Base-by-base conservation (phyloP, 1,140 invertebrate species). In the Brachystomella parvula region DNA sequence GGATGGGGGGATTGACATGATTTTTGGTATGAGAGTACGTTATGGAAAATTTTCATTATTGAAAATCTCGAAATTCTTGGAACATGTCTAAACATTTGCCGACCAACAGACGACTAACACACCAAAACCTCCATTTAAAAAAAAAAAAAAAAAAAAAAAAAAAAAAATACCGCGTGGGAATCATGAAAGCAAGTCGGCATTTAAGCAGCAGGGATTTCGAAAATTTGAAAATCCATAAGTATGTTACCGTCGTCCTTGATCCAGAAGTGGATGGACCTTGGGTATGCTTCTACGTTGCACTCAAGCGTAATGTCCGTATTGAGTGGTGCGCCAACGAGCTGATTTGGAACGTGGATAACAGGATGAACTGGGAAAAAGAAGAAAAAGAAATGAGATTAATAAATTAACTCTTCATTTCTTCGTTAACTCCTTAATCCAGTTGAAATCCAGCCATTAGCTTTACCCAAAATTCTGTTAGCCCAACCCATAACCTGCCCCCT, bases 301-400 rank as follows among this genome's bases (percentile, higher is more conserved):
- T 94, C 91, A 61, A 95, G 81, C 17, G 86, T 87, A 63, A 95
- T 89, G 77, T 92, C 87, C 67, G 88, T 90, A 56, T 87, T 87
- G 60, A 90, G 78, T n/a, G 89, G 89, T 53, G 89, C 90, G 12
- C 89, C 89, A 32, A 93, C 86, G 75, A 93, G 81, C 81, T 93
- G 89, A 82, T 90, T 92, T 35, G 89, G 89, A 61, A 92, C 89
- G 79, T 89, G 87, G 75, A 93, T 90, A 70, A 90, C 85, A 89
- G 91, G 90, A 76, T 89, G 84, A 84, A 94, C 91, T 94, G 47
- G 17, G 47, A 68, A 59, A 58, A 26, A 17, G 2, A n/a, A 44
- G 44, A 32, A 6, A 21, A 24, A 15, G 53, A 57, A 57, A 12
- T 57, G 6, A 57, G 53, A 24, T 15, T 57, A 29, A 44, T 44